A percentile compares a stretch with the other conserved stretches of the same genome.
Evolutionary conservation across 2,888 invertebrate genomes (phyloP).

Genomic region (Hypsopygia costalis): DNA sequence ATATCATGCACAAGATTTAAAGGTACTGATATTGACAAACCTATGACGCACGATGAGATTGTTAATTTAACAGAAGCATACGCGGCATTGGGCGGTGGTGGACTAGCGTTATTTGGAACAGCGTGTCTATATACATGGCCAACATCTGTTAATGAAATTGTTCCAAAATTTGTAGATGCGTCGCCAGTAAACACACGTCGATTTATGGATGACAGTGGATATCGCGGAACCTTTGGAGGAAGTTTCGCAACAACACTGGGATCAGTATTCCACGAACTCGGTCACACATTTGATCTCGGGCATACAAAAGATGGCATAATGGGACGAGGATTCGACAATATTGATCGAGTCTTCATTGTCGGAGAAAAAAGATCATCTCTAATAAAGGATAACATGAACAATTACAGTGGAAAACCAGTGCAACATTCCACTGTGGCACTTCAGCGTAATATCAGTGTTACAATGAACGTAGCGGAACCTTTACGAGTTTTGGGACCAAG

Average conservation of each 20-base stretch:
- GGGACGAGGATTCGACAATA: slow-evolving; percentile 93
- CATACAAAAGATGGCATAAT: slow-evolving; percentile 95
- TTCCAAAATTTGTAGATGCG: slow-evolving; percentile 69
- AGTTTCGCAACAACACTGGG: slow-evolving; percentile 96
- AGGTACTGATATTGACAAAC: slow-evolving; percentile 81
- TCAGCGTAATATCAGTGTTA: slow-evolving; percentile 81
- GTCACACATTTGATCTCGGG: slow-evolving; percentile 96
- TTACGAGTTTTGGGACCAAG: slow-evolving; percentile 70
- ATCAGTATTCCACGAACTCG: slow-evolving; percentile 95
- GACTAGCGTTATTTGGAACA: slow-evolving; percentile 94
- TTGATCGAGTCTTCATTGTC: slow-evolving; percentile 88
- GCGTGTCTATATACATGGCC: slow-evolving; percentile 97
- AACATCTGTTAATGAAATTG: slow-evolving; percentile 83
- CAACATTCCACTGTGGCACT: slow-evolving; percentile 82
- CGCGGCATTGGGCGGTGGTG: slow-evolving; percentile 95
- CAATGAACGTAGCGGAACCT: slow-evolving; percentile 81
- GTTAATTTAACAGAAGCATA: slow-evolving; percentile 87
- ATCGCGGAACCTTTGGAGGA: slow-evolving; percentile 91
- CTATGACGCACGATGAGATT: slow-evolving; percentile 85
- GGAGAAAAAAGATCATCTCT: slow-evolving; percentile 71
- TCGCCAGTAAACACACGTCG: slow-evolving; percentile 85
- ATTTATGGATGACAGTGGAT: slow-evolving; percentile 95
- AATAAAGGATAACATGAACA: slow-evolving; percentile 78
- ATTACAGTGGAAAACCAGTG: slow-evolving; percentile 79
- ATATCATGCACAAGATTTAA: slow-evolving; percentile 92